phyloP scores from a whole-genome alignment of 2,113 vertebrate species.

The Oreochromis tanganicae region DNA sequence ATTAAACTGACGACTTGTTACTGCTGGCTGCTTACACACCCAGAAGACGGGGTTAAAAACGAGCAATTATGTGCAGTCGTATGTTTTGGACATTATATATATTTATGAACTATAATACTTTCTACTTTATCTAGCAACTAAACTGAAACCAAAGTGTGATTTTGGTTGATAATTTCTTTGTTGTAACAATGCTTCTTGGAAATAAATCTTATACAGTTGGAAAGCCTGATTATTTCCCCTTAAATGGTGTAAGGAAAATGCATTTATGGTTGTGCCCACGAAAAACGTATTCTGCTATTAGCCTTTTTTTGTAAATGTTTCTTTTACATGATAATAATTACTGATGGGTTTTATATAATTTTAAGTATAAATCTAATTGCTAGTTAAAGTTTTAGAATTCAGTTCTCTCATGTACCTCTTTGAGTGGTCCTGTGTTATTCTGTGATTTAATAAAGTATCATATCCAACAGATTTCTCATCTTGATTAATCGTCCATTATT shows the following conservation, averaged over 20 bases:
- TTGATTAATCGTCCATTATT: background rate
- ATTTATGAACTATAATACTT: background rate
- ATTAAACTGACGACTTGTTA: background rate
- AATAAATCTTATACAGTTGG: background rate
- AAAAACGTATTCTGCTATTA: fast-evolving
- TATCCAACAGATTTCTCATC: background rate
- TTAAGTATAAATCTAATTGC: background rate
- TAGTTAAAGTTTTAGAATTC: background rate
- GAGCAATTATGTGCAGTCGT: background rate
- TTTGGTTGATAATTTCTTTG: background rate
- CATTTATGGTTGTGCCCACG: background rate
- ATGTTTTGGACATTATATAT: background rate
- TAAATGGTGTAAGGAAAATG: background rate
- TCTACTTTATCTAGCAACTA: background rate
- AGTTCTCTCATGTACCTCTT: background rate
- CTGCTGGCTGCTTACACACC: background rate
- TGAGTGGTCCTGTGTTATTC: background rate
- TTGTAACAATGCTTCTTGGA: background rate
- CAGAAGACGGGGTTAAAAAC: background rate
- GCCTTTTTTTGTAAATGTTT: background rate
- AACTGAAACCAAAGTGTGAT: background rate
- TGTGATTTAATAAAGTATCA: background rate
- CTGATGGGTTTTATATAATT: background rate
- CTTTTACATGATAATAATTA: background rate
- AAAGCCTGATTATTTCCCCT: background rate